Evolutionary conservation across 1,140 invertebrate species (phyloP).

Genomic region (Drosophila trapezifrons): DNA sequence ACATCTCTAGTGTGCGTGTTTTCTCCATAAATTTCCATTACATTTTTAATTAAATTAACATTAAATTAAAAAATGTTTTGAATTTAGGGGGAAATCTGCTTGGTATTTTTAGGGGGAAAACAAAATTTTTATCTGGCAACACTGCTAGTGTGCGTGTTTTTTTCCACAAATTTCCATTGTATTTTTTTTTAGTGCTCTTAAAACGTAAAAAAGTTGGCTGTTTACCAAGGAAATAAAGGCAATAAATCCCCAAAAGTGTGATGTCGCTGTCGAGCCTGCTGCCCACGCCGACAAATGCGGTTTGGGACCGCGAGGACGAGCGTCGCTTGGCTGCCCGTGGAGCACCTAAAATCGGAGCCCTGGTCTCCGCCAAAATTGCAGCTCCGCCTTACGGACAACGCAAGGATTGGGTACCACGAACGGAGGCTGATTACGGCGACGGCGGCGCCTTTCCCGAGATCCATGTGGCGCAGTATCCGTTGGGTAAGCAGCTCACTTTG

Average conservation of each 20-base stretch:
- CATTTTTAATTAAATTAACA: no score
- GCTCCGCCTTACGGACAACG: slow-evolving; percentile 98
- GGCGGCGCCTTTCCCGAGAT: slow-evolving; percentile 99
- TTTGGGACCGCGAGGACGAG: slow-evolving; percentile 96
- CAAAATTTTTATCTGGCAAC: no score
- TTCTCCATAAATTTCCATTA: slow-evolving; percentile 28
- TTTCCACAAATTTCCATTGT: slow-evolving; percentile 29
- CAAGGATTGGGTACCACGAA: slow-evolving; percentile 96
- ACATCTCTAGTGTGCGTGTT: slow-evolving; percentile 30
- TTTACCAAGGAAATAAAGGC: background rate
- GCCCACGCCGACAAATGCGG: slow-evolving; percentile 92
- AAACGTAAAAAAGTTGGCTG: slow-evolving; percentile 4
- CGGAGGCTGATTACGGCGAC: slow-evolving; percentile 94
- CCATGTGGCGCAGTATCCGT: slow-evolving; percentile 97
- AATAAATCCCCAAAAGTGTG: slow-evolving; percentile 2
- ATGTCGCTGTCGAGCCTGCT: slow-evolving; percentile 87
- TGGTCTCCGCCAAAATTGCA: slow-evolving; percentile 92
- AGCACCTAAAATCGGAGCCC: slow-evolving; percentile 87
- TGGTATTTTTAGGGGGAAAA: no score
- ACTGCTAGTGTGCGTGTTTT: slow-evolving; percentile 42
- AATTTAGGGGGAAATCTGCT: no score
- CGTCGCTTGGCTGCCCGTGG: slow-evolving; percentile 86
- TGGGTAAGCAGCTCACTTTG: slow-evolving; percentile 86
- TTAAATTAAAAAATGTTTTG: no score
- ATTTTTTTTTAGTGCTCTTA: slow-evolving; percentile 9